These are phyloP conservation scores for Drosophila anomelani DNA, from an alignment of 2,888 invertebrate genomes.

Conservation along the genomic window DNA sequence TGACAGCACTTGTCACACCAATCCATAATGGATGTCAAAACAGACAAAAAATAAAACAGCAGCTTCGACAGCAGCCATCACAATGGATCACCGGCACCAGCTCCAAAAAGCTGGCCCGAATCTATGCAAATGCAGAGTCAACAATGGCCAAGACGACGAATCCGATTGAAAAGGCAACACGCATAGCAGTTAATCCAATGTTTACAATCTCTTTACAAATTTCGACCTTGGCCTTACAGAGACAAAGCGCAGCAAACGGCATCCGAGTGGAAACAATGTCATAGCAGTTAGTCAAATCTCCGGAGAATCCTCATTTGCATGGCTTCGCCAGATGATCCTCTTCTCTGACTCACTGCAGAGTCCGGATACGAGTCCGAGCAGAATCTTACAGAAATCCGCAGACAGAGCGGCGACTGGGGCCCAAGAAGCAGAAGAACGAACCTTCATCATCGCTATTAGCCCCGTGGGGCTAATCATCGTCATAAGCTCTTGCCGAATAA, in stretches of 20 bases:
- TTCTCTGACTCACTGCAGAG: conserved; percentile 26
- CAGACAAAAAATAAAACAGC: conserved; percentile 38
- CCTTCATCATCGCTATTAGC: conserved; percentile 17
- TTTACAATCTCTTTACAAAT: conserved; percentile 80
- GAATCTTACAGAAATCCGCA: conserved; percentile 64
- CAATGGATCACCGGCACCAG: conserved; percentile 25
- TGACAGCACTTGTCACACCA: conserved; percentile 71
- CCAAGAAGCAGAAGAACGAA: conserved; percentile 30
- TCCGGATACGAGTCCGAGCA: conserved; percentile 1
- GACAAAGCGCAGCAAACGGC: conserved; percentile 67
- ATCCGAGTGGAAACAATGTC: conserved; percentile 67
- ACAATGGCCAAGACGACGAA: conserved; percentile 34
- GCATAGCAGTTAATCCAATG: conserved; percentile 67
- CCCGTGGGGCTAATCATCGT: conserved; percentile 20
- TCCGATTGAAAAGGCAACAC: conserved; percentile 52
- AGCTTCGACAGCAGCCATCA: conserved; percentile 23
- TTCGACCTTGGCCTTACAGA: conserved; percentile 77
- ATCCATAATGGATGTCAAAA: conserved; percentile 74
- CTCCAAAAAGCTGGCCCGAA: conserved; percentile 17
- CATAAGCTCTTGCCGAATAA: conserved; percentile 15
- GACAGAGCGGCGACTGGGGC: conserved; percentile 58
- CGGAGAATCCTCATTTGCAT: conserved; percentile 6
- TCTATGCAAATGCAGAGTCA: conserved; percentile 71
- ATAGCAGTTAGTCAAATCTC: conserved; percentile 57
- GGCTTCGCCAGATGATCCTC: neutral